A percentile compares a stretch with the other conserved stretches of the same genome.
Conservation (phyloP, 2,797 vertebrate species). For the Molothrus ater region DNA sequence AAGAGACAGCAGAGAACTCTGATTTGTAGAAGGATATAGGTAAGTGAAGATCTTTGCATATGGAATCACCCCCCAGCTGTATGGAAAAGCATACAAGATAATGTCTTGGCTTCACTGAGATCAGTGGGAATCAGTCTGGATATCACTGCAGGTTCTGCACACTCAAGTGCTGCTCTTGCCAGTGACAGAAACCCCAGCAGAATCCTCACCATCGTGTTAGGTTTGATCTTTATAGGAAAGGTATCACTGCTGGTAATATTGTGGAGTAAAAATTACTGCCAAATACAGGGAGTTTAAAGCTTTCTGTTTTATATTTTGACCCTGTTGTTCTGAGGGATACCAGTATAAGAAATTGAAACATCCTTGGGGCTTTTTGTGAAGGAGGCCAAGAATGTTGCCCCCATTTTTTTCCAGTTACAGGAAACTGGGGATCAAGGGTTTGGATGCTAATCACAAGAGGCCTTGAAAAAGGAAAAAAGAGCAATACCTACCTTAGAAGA, state of each 20-base stretch:
- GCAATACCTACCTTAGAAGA: background rate
- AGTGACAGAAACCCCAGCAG: background rate
- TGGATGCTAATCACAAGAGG: background rate
- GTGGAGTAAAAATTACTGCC: background rate
- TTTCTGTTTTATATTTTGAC: slow-evolving; percentile 33
- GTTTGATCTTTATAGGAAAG: background rate
- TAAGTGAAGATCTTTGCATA: background rate
- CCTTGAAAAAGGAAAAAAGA: background rate
- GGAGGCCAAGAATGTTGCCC: background rate
- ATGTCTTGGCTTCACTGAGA: background rate
- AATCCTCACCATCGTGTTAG: background rate
- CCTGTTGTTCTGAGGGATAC: slow-evolving; percentile 2
- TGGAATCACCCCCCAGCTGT: background rate
- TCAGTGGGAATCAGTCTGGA: background rate
- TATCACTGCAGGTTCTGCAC: background rate
- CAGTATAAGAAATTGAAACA: background rate
- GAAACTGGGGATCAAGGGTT: background rate
- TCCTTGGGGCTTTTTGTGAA: background rate
- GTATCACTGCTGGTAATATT: background rate
- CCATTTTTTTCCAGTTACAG: background rate
- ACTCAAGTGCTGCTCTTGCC: background rate
- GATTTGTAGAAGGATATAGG: background rate
- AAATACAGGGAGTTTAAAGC: background rate
- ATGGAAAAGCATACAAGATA: background rate
- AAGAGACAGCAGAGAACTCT: background rate